Evolutionary conservation across 2,888 invertebrate species (phyloP), one percentile per base, ranked within the genome.

Genomic region (Pterostichus niger): DNA sequence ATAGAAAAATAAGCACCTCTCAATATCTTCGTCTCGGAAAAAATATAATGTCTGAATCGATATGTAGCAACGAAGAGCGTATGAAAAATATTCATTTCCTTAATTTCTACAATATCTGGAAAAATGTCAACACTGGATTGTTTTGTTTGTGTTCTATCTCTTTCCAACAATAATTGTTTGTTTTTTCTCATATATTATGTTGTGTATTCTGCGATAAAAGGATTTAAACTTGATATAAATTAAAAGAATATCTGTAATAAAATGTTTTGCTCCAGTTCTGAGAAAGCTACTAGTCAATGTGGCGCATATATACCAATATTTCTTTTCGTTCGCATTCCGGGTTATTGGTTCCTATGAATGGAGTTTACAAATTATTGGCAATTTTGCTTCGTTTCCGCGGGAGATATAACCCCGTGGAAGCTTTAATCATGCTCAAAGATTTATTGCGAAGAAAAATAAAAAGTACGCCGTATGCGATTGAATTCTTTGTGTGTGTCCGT

Each of bases 341-440:
- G 52, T 75, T 61, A 79, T 79, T 79, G 64, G 33, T 68, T 79
- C 33, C 13, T 68, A 64, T 68, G 79, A 79, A 68, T 79, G 75
- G 54, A 49, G 71, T 83, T 82, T 83, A 84, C 82, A 84, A 82
- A 84, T 84, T 84, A 84, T 83, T 84, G 77, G 78, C 84, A 84
- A 84, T 84, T 84, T 84, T 61, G 75, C 71, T 73, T 49, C 44
- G 68, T 80, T 80, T 80, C 52, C 80, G 61, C 13, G 35, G 49
- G 33, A 75, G 76, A 76, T 71, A 46, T 71, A 71, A 71, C 40
- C 40, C 68, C 44, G 44, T 15, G 44, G 40, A 54, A 54, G 71
- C 40, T 81, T 81, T 81, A 81, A 81, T 81, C 81, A 81, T 81
- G 81, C 46, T 56, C 71, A 31, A 24, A 81, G 73, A 81, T 81